Base-by-base conservation (phyloP, 2,888 invertebrate genomes). In the Cynaeus angustus region DNA sequence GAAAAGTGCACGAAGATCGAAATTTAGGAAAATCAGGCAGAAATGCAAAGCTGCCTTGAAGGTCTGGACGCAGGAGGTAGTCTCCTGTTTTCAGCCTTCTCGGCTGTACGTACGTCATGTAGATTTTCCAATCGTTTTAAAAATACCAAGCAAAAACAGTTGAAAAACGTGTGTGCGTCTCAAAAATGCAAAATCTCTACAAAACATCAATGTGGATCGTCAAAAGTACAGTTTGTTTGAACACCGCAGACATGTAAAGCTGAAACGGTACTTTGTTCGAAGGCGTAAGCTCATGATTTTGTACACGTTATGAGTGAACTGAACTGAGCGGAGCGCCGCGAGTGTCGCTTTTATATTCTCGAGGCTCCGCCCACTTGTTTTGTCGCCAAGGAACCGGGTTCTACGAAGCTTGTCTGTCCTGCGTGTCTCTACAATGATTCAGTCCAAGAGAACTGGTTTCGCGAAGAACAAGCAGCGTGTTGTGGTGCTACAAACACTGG, bases 361-460 rank as follows among this genome's bases (percentile, higher is more conserved):
- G 33, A 7, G 33, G 33, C 33, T 33, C 33, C 33, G 33, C 33
- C 7, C 33, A 33, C n/a, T n/a, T n/a, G n/a, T n/a, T n/a, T n/a
- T n/a, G n/a, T n/a, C n/a, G n/a, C 33, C 33, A 56, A 53, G 53
- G 38, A 1, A 12, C 16, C 10, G 10, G 13, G 26, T 10, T 33
- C 56, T 56, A 66, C 4, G 30, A 56, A 65, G 65, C 65, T 53
- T 52, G 28, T 38, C 46, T 28, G 58, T 66, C 45, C 53, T 52
- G 55, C 70, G 75, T 72, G 71, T 61, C 59, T 66, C 75, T 73
- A 77, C 75, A 74, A 79, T 83, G 78, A 79, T 83, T 84, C 84
- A 85, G 85, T 81, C 84, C 84, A 84, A 83, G 81, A 83, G 84
- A 85, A 84, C 84, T 83, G 82, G 83, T 82, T 58, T 26, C 66